A percentile compares a stretch with the other conserved stretches of the same genome.
Conservation (phyloP, 2,888 invertebrate genomes). For the Mycogona germanica region DNA sequence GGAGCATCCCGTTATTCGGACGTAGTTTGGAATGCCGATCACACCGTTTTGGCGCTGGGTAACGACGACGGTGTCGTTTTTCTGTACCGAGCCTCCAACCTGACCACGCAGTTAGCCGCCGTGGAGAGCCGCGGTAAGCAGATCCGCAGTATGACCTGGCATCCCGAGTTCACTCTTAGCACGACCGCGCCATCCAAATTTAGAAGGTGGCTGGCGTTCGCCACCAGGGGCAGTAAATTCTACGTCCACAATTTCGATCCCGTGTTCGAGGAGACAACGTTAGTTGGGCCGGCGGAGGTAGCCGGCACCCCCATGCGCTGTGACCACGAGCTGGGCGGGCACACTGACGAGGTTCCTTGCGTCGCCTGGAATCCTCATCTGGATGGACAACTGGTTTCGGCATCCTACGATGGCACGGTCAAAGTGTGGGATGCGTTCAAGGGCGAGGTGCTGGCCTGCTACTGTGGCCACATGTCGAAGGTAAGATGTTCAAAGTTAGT, state of each 20-base stretch:
- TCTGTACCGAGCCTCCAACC: too few species aligned
- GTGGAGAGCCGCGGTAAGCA: constrained; percentile 46
- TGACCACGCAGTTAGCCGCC: too few species aligned
- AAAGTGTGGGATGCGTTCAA: constrained; percentile 40
- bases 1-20: too few species aligned
- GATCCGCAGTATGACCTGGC: constrained; percentile 55
- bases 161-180: constrained; percentile 49
- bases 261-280: too few species aligned
- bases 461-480: constrained; percentile 43
- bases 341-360: constrained; percentile 43
- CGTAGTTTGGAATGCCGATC: too few species aligned
- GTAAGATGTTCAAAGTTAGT: too few species aligned
- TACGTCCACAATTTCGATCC: constrained; percentile 37
- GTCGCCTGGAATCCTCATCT: constrained; percentile 56
- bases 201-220: constrained; percentile 50
- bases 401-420: constrained; percentile 54
- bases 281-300: neutral
- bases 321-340: constrained; percentile 33
- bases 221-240: constrained; percentile 42
- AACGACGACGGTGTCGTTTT: too few species aligned
- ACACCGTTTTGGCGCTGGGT: too few species aligned
- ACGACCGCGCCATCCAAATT: constrained; percentile 41
- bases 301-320: neutral
- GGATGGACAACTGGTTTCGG: constrained; percentile 50
- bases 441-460: constrained; percentile 45